These are phyloP conservation scores for Saccostrea cuccullata DNA, from an alignment of 1,140 invertebrate genomes.

Conservation along the genomic window DNA sequence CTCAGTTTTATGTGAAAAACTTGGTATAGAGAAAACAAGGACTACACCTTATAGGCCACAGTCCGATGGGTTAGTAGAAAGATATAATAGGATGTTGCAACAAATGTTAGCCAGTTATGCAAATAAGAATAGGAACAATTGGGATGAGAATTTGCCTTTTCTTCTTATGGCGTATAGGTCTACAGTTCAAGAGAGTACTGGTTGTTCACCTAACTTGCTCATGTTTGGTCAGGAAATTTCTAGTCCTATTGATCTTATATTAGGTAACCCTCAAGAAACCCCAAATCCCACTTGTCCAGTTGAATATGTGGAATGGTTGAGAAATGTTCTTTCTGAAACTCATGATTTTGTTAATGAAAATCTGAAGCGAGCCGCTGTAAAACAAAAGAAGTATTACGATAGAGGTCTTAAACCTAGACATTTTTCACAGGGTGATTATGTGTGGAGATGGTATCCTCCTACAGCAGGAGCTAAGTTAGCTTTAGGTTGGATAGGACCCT, in stretches of 20 bases:
- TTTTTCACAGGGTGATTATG: slow-evolving; percentile 41
- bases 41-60: slow-evolving; percentile 64
- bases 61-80: slow-evolving; percentile 60
- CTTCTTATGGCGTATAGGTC: slow-evolving; percentile 53
- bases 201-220: slow-evolving; percentile 49
- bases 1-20: slow-evolving; percentile 47
- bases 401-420: background rate
- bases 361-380: slow-evolving; percentile 2
- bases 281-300: background rate
- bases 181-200: slow-evolving; percentile 51
- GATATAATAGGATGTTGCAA: slow-evolving; percentile 61
- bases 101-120: slow-evolving; percentile 49
- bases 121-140: slow-evolving; percentile 25
- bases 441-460: slow-evolving; percentile 62
- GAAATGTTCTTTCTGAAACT: slow-evolving; percentile 21
- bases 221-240: slow-evolving; percentile 50
- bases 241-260: slow-evolving; percentile 46
- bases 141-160: slow-evolving; percentile 48
- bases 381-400: slow-evolving; percentile 3
- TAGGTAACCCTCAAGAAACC: background rate
- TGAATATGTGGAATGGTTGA: slow-evolving; percentile 50
- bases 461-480: slow-evolving; percentile 47
- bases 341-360: slow-evolving; percentile 26
- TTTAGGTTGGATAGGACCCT: slow-evolving; percentile 53
- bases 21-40: slow-evolving; percentile 58